These are phyloP conservation scores for Nylanderia fulva DNA, from an alignment of 1,140 invertebrate genomes.

Conservation along the genomic window DNA sequence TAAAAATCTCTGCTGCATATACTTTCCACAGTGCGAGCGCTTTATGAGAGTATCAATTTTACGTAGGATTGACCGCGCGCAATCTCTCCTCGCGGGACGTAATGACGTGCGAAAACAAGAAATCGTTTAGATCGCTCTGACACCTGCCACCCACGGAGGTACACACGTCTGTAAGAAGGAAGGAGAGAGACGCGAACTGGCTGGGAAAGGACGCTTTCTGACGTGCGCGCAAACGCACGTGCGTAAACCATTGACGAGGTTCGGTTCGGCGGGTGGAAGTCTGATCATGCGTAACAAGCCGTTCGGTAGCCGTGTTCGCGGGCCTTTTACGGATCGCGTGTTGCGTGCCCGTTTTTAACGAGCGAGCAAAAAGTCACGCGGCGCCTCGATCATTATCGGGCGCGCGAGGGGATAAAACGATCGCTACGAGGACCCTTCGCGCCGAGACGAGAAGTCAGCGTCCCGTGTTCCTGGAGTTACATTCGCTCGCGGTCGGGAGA, in stretches of 20 bases:
- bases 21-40: too few relatives aligned
- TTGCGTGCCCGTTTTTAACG: conserved; percentile 45
- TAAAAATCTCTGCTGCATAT: too few relatives aligned
- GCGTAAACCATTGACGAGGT: conserved; percentile 16
- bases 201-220: not conserved
- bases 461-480: conserved; percentile 54
- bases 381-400: conserved; percentile 60
- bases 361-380: conserved; percentile 45
- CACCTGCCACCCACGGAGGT: conserved; percentile 9
- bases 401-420: conserved; percentile 62
- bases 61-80: not conserved
- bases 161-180: not conserved
- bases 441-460: conserved; percentile 39
- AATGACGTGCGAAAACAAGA: not conserved
- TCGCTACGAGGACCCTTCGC: conserved; percentile 25
- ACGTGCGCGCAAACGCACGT: conserved; percentile 11
- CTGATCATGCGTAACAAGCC: conserved; percentile 53
- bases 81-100: not conserved
- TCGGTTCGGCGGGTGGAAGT: not conserved
- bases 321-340: conserved; percentile 52
- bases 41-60: not conserved
- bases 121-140: conserved; percentile 13
- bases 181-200: not conserved
- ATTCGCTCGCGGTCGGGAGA: conserved; percentile 48
- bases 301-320: conserved; percentile 39